Evolutionary conservation across 1,140 invertebrate genomes (phyloP).

Genomic region (Galleria mellonella): DNA sequence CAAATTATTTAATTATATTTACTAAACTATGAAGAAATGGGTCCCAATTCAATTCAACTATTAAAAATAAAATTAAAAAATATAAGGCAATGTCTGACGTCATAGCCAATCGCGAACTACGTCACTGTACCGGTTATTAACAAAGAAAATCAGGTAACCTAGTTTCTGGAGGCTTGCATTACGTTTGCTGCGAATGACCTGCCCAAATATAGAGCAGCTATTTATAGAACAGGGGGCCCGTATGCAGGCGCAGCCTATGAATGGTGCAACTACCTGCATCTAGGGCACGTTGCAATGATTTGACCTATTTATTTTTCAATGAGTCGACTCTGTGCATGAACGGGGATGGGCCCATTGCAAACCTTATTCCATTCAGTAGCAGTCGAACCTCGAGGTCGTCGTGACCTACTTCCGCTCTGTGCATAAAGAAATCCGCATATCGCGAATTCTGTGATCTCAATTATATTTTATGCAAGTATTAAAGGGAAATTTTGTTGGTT

Average conservation of each 20-base stretch:
- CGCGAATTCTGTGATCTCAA: not conserved
- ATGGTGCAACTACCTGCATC: constrained; percentile 57
- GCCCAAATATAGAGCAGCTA: constrained; percentile 70
- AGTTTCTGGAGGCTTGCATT: constrained; percentile 63
- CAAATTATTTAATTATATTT: not conserved
- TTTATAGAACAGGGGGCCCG: constrained; percentile 49
- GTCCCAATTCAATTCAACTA: no score
- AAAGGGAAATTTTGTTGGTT: constrained; percentile 8
- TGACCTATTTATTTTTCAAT: constrained; percentile 73
- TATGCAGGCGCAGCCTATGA: constrained; percentile 38
- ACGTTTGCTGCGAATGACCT: constrained; percentile 61
- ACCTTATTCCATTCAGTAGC: constrained; percentile 62
- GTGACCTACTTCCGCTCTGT: constrained; percentile 42
- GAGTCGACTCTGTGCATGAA: constrained; percentile 61
- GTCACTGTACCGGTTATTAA: constrained; percentile 52
- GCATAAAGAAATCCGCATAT: constrained; percentile 7
- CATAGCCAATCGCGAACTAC: constrained; percentile 42
- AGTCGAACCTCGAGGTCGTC: constrained; percentile 36
- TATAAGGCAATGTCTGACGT: constrained; percentile 37
- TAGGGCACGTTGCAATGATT: constrained; percentile 66
- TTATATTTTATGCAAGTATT: not conserved
- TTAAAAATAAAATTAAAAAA: not conserved
- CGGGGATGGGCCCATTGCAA: constrained; percentile 55
- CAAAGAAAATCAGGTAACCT: constrained; percentile 71
- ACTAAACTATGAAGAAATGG: no score